Evolutionary conservation across 1,140 invertebrate genomes (phyloP).

Genomic region (Papilio helenus): DNA sequence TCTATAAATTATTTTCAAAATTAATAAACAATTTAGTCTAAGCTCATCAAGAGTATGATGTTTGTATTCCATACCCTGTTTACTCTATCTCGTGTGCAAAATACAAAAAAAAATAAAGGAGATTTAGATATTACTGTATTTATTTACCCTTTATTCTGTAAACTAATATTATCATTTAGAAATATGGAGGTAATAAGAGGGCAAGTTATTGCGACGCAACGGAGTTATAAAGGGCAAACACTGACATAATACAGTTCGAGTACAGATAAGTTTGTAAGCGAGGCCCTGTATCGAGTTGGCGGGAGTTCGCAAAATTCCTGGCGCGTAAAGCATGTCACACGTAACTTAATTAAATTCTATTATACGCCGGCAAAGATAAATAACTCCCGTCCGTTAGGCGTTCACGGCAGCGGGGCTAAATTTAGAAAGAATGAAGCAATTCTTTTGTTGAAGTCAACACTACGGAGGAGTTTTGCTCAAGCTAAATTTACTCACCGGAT

Average conservation of each 20-base stretch:
- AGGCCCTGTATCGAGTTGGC: constrained; percentile 55
- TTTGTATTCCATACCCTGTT: too few species aligned
- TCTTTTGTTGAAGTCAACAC: constrained; percentile 55
- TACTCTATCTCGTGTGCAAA: too few species aligned
- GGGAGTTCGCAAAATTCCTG: constrained; percentile 61
- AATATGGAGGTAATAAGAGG: neutral
- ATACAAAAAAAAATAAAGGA: too few species aligned
- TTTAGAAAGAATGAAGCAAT: constrained; percentile 70
- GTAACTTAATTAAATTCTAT: constrained; percentile 79
- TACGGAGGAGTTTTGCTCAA: constrained; percentile 25
- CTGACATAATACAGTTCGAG: constrained; percentile 21
- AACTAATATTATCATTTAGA: neutral
- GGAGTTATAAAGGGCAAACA: constrained; percentile 8
- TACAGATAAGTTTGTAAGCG: constrained; percentile 43
- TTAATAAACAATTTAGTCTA: too few species aligned
- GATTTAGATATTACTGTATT: neutral
- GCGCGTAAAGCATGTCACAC: constrained; percentile 67
- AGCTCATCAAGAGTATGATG: too few species aligned
- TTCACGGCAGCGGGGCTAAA: constrained; percentile 49
- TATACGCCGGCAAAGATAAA: constrained; percentile 71
- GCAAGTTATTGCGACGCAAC: neutral
- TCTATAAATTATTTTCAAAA: too few species aligned
- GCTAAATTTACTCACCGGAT: constrained; percentile 29
- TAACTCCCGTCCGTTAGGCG: constrained; percentile 59
- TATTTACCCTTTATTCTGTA: neutral